Conservation (phyloP, 2,113 vertebrate genomes). For the Embiotoca jacksoni region DNA sequence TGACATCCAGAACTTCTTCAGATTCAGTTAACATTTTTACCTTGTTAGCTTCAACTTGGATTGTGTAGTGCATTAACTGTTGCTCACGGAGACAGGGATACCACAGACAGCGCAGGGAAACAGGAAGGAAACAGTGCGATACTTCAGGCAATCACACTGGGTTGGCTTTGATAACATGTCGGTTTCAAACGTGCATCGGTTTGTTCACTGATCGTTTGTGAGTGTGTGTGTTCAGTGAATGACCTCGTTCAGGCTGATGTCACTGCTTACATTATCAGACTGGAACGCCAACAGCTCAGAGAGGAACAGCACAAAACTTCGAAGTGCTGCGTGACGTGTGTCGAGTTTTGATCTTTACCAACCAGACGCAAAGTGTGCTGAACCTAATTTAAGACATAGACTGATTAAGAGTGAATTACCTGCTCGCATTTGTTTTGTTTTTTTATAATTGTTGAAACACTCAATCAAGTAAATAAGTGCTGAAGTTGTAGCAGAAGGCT, state of each 20-base stretch:
- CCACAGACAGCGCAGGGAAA: background rate
- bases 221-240: conserved; percentile 42
- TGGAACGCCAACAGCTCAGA: conserved; percentile 63
- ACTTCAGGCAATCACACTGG: background rate
- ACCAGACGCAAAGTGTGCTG: background rate
- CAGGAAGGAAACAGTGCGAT: background rate
- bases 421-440: too few relatives aligned
- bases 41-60: background rate
- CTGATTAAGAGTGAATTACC: background rate
- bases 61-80: background rate
- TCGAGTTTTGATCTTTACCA: background rate
- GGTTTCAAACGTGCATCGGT: conserved; percentile 1
- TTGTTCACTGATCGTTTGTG: background rate
- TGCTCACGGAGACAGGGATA: background rate
- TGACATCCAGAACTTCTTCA: conserved; percentile 1
- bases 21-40: background rate
- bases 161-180: background rate
- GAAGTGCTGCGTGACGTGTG: conserved; percentile 32
- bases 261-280: conserved; percentile 87
- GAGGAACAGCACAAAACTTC: conserved; percentile 34
- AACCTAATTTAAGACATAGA: background rate
- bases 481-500: background rate
- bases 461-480: background rate
- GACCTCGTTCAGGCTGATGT: conserved; percentile 89
- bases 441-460: too few relatives aligned